A percentile compares a stretch with the other conserved stretches of the same genome.
Evolutionary conservation across 2,113 vertebrate genomes (phyloP).

Genomic region (Strix aluco): DNA sequence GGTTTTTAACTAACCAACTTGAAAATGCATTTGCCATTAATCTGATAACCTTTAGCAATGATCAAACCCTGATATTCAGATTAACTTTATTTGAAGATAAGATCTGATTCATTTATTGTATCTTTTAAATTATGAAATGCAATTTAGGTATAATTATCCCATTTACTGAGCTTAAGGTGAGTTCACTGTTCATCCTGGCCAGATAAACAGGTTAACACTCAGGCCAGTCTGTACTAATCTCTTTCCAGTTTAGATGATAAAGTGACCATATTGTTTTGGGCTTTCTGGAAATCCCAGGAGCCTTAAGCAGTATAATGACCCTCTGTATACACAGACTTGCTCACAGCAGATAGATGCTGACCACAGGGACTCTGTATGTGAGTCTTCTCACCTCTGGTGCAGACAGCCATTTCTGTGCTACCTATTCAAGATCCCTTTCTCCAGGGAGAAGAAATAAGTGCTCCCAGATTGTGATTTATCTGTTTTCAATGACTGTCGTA

Average conservation of each 20-base stretch:
- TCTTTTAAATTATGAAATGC: constrained; percentile 57
- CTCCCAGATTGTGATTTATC: not conserved
- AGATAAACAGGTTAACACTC: not conserved
- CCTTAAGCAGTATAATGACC: not conserved
- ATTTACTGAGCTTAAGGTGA: constrained; percentile 13
- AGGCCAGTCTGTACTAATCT: not conserved
- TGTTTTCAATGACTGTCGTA: not conserved
- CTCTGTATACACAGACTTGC: not conserved
- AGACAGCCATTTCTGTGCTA: not conserved
- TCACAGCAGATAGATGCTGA: not conserved
- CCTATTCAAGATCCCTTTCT: not conserved
- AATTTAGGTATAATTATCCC: constrained; percentile 19
- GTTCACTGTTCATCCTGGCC: not conserved
- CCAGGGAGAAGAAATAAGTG: not conserved
- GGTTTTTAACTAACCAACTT: constrained; percentile 18
- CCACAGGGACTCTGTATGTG: not conserved
- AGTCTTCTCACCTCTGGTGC: not conserved
- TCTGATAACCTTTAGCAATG: constrained; percentile 44
- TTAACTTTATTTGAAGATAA: constrained; percentile 26
- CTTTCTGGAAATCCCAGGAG: not conserved
- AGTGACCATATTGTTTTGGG: not conserved
- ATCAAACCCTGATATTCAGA: not conserved
- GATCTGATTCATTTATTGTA: constrained; percentile 36
- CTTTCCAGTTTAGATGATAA: not conserved
- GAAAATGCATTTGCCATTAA: constrained; percentile 45